A percentile compares a stretch with the other conserved stretches of the same genome.
Evolutionary conservation across 64 coral and sea anemone genomes (phyloP).

Genomic region (Porites australiensis): DNA sequence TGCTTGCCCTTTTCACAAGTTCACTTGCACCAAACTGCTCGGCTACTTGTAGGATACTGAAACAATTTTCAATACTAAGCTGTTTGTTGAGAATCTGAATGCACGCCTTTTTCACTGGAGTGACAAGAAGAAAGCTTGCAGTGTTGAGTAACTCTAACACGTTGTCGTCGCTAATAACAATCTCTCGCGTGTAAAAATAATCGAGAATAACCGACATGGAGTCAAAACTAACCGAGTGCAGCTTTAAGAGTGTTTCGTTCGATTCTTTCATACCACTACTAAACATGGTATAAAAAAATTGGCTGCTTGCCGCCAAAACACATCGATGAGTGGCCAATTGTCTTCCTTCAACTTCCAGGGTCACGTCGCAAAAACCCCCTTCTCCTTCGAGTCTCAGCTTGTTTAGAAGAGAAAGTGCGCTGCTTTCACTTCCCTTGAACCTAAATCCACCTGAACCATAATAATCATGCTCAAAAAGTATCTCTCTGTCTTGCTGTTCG

Average conservation of each 20-base stretch:
- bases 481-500: constrained; percentile 29
- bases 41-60: constrained; percentile 68
- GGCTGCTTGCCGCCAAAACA: background rate
- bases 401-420: constrained; percentile 25
- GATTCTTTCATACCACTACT: constrained; percentile 47
- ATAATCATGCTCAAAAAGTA: background rate
- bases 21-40: constrained; percentile 57
- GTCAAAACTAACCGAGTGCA: constrained; percentile 40
- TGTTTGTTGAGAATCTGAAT: constrained; percentile 27
- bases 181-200: constrained; percentile 78
- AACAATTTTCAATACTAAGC: constrained; percentile 56
- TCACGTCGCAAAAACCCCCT: background rate
- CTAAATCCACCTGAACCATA: background rate
- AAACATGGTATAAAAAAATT: constrained; percentile 87
- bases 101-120: constrained; percentile 71
- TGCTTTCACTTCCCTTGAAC: constrained; percentile 13
- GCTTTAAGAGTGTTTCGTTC: constrained; percentile 35
- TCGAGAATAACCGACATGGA: constrained; percentile 71
- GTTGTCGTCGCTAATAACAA: constrained; percentile 58
- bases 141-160: constrained; percentile 54
- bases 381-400: constrained; percentile 72
- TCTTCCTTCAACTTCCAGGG: constrained; percentile 73
- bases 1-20: constrained; percentile 35
- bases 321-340: constrained; percentile 59
- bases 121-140: constrained; percentile 64